Conservation (phyloP, 2,888 invertebrate species). For the Rhynchonema sp. region DNA sequence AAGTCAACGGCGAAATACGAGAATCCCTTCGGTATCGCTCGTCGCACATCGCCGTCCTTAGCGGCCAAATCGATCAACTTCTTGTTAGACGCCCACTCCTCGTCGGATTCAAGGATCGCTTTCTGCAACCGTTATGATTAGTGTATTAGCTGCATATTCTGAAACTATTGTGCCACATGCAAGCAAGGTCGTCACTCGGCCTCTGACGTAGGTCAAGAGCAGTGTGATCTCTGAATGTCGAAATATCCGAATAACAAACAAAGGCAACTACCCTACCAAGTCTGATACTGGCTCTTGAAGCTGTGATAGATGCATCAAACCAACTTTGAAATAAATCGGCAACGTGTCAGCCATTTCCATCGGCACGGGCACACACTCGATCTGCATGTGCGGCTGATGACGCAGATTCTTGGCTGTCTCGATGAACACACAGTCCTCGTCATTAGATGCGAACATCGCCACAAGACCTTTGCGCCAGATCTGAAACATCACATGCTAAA, state of each 20-base stretch:
- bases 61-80: conserved; percentile 53
- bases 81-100: conserved; percentile 84
- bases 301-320: too few species aligned
- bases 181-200: too few species aligned
- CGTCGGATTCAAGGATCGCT: conserved; percentile 79
- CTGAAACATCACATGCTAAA: too few species aligned
- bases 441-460: conserved; percentile 49
- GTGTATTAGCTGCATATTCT: too few species aligned
- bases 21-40: conserved; percentile 69
- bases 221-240: too few species aligned
- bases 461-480: conserved; percentile 55
- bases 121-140: conserved; percentile 48
- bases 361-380: conserved; percentile 72
- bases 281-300: too few species aligned
- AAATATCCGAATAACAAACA: too few species aligned
- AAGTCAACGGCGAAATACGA: conserved; percentile 88
- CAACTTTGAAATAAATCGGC: conserved; percentile 76
- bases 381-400: conserved; percentile 56
- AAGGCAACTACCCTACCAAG: too few species aligned
- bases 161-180: too few species aligned
- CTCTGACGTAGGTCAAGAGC: too few species aligned
- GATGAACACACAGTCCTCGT: conserved; percentile 66
- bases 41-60: conserved; percentile 46
- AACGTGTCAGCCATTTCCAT: conserved; percentile 64
- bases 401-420: conserved; percentile 60